Evolutionary conservation across 2,113 vertebrate genomes (phyloP).

Genomic region (Brachyhypopomus gauderio): DNA sequence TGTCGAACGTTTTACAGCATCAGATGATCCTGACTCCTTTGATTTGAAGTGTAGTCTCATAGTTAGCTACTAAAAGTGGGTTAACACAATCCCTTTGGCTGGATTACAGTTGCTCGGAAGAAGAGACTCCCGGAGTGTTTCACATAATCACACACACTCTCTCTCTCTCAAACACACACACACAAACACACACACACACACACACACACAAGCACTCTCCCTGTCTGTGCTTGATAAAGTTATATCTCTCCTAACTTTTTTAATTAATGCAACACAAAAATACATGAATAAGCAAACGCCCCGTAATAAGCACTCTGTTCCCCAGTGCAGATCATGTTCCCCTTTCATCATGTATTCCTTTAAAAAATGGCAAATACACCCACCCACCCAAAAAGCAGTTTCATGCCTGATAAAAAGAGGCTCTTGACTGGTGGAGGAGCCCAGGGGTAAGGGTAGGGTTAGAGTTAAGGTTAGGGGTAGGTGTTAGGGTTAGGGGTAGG

Average conservation of each 20-base stretch:
- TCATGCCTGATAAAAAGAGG: neutral
- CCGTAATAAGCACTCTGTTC: conserved; percentile 25
- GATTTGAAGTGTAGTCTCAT: conserved; percentile 38
- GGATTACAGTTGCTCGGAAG: conserved; percentile 57
- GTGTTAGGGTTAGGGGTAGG: too few relatives aligned
- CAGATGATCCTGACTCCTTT: conserved; percentile 50
- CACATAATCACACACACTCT: conserved; percentile 43
- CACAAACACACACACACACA: neutral
- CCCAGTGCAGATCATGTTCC: conserved; percentile 13
- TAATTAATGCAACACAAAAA: conserved; percentile 50
- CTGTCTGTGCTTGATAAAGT: conserved; percentile 17
- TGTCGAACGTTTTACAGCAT: conserved; percentile 28
- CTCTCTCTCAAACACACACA: conserved; percentile 2
- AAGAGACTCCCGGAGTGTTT: conserved; percentile 47
- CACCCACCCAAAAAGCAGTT: too few relatives aligned
- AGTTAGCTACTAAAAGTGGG: conserved; percentile 57
- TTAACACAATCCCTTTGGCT: conserved; percentile 59
- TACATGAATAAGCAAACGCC: conserved; percentile 44
- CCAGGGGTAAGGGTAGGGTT: too few relatives aligned
- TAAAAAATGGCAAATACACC: neutral
- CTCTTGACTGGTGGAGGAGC: too few relatives aligned
- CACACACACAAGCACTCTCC: neutral
- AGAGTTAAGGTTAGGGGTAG: too few relatives aligned
- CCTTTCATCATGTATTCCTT: conserved; percentile 23
- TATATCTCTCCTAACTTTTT: conserved; percentile 41